A percentile compares a stretch with the other conserved stretches of the same genome.
phyloP scores from a whole-genome alignment of 1,140 invertebrate genomes.

The Ceratina japonica region DNA sequence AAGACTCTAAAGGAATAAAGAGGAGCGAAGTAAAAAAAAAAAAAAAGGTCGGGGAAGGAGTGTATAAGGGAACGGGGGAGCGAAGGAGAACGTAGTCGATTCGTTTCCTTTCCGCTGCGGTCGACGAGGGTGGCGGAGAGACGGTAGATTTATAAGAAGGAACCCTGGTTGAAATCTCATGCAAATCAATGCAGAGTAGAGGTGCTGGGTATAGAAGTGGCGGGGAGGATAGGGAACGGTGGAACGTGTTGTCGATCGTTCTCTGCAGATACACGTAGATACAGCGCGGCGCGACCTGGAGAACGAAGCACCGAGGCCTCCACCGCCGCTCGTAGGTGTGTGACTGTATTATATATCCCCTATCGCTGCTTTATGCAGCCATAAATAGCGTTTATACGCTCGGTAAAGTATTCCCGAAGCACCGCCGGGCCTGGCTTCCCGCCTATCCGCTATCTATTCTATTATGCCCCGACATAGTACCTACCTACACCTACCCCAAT shows the following conservation, averaged over 20 bases:
- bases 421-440: slow-evolving; percentile 67
- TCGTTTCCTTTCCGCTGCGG: slow-evolving; percentile 58
- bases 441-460: slow-evolving; percentile 75
- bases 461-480: slow-evolving; percentile 71
- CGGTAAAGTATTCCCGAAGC: slow-evolving; percentile 75
- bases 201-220: slow-evolving; percentile 35
- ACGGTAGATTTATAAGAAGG: slow-evolving; percentile 68
- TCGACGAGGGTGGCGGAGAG: slow-evolving; percentile 46
- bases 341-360: slow-evolving; percentile 75
- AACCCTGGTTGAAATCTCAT: slow-evolving; percentile 69
- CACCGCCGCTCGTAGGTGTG: slow-evolving; percentile 62
- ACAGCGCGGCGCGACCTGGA: slow-evolving; percentile 52
- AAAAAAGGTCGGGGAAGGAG: not conserved
- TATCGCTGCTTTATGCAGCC: slow-evolving; percentile 77
- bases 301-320: slow-evolving; percentile 38
- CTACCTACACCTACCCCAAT: slow-evolving; percentile 57
- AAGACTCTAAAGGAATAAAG: not conserved
- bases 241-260: slow-evolving; percentile 67
- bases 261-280: slow-evolving; percentile 66
- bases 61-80: not conserved
- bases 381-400: slow-evolving; percentile 77
- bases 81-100: slow-evolving; percentile 44
- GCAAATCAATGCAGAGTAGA: slow-evolving; percentile 72
- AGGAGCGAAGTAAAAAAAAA: not conserved
- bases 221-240: slow-evolving; percentile 23